Evolutionary conservation across 2,888 invertebrate genomes (phyloP).

Genomic region (Macaria notata): DNA sequence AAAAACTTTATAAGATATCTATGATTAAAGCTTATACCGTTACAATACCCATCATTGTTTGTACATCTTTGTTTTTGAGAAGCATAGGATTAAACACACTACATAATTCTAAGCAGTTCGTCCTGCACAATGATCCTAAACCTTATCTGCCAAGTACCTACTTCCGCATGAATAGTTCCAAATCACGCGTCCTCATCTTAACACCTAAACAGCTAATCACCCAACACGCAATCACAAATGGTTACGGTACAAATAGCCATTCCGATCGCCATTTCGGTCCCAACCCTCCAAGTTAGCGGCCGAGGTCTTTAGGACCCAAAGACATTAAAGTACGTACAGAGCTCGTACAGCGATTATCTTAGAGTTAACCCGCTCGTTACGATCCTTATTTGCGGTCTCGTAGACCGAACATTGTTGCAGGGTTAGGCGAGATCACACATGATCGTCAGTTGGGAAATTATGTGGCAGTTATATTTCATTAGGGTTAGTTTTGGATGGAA

Average conservation of each 20-base stretch:
- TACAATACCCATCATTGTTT: too few species aligned
- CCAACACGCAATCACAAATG: slow-evolving; percentile 50
- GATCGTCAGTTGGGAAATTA: not conserved
- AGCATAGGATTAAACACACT: too few species aligned
- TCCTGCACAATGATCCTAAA: not conserved
- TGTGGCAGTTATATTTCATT: not conserved
- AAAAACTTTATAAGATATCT: too few species aligned
- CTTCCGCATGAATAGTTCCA: not conserved
- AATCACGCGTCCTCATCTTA: slow-evolving; percentile 13
- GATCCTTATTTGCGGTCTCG: slow-evolving; percentile 70
- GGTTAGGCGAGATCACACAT: slow-evolving; percentile 43
- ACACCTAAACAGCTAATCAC: slow-evolving; percentile 21
- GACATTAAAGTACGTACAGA: slow-evolving; percentile 68
- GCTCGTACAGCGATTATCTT: slow-evolving; percentile 70
- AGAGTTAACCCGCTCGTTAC: slow-evolving; percentile 73
- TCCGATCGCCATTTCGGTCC: slow-evolving; percentile 54
- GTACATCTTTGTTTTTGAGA: too few species aligned
- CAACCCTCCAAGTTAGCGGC: slow-evolving; percentile 48
- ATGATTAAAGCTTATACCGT: too few species aligned
- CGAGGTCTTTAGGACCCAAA: slow-evolving; percentile 58
- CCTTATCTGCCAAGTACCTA: not conserved
- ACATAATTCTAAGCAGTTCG: too few species aligned
- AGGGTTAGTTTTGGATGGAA: too few species aligned
- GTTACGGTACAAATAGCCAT: slow-evolving; percentile 52
- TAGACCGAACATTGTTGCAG: slow-evolving; percentile 45